phyloP scores from a whole-genome alignment of 2,113 vertebrate species.

The Apodemus speciosus region DNA sequence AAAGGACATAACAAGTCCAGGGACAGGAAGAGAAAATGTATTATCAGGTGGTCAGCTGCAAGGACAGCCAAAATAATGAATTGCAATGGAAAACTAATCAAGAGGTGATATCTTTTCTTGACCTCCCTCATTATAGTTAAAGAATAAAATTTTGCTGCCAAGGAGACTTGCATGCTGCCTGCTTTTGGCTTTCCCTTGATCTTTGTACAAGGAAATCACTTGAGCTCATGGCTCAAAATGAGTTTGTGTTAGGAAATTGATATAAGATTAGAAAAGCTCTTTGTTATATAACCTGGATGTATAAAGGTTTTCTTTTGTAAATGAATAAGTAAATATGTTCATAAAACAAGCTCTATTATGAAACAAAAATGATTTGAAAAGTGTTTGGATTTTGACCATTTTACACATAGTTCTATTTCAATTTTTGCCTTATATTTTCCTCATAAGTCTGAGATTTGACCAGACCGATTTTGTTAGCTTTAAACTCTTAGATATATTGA shows the following conservation, averaged over 20 bases:
- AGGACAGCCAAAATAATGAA: slow-evolving; percentile 14
- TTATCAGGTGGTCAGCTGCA: not conserved
- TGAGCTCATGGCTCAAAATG: slow-evolving; percentile 37
- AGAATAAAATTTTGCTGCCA: slow-evolving; percentile 54
- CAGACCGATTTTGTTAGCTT: slow-evolving; percentile 22
- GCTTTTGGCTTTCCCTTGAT: slow-evolving; percentile 44
- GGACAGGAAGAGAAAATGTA: not conserved
- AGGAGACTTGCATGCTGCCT: not conserved
- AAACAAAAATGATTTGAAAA: slow-evolving; percentile 48
- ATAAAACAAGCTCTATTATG: slow-evolving; percentile 52
- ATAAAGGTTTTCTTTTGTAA: slow-evolving; percentile 47
- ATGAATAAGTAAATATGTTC: not conserved
- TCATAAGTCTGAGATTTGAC: not conserved
- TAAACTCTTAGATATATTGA: not conserved
- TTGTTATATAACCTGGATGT: slow-evolving; percentile 29
- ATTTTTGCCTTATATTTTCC: slow-evolving; percentile 9
- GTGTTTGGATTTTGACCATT: slow-evolving; percentile 46
- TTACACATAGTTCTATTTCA: slow-evolving; percentile 25
- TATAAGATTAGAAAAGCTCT: not conserved
- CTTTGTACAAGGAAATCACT: not conserved
- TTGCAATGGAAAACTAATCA: not conserved
- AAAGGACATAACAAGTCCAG: not conserved
- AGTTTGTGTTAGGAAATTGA: slow-evolving; percentile 34
- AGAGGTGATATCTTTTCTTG: not conserved
- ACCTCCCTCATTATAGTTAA: slow-evolving; percentile 34